These are phyloP conservation scores for Picathartes gymnocephalus DNA, from an alignment of 2,113 vertebrate species.

Conservation along the genomic window DNA sequence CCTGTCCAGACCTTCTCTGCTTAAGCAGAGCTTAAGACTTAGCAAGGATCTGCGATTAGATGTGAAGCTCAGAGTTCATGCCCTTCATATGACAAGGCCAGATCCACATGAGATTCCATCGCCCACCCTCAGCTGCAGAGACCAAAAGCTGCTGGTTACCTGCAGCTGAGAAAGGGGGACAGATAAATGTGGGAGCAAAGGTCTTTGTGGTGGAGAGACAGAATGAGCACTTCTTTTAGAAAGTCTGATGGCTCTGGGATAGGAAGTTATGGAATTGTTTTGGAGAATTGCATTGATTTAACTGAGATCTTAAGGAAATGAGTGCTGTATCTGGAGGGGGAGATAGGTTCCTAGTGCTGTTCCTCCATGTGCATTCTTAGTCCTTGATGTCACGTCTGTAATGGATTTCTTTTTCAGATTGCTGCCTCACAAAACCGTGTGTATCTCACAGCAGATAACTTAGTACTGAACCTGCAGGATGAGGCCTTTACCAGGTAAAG, in stretches of 20 bases:
- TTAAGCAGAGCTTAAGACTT: neutral
- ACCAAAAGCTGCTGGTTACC: conserved; percentile 38
- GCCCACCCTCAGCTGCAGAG: neutral
- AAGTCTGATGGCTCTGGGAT: conserved; percentile 65
- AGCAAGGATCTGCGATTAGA: neutral
- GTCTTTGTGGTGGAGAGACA: neutral
- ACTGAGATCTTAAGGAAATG: neutral
- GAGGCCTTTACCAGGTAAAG: conserved; percentile 83
- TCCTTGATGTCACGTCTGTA: neutral
- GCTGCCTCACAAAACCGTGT: conserved; percentile 88
- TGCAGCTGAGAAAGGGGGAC: conserved; percentile 24
- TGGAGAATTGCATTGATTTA: neutral
- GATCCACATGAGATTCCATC: conserved; percentile 51
- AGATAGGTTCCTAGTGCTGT: rapidly evolving
- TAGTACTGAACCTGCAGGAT: conserved; percentile 90
- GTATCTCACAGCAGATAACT: conserved; percentile 89
- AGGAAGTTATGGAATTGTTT: neutral
- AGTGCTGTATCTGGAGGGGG: neutral
- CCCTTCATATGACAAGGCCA: neutral
- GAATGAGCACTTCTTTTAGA: conserved; percentile 44
- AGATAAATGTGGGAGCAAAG: neutral
- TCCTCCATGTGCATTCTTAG: neutral
- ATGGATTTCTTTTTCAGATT: conserved; percentile 70
- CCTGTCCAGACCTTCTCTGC: neutral
- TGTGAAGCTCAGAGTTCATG: neutral